phyloP scores from a whole-genome alignment of 2,113 vertebrate species.

The Neodontobutis hainanensis region DNA sequence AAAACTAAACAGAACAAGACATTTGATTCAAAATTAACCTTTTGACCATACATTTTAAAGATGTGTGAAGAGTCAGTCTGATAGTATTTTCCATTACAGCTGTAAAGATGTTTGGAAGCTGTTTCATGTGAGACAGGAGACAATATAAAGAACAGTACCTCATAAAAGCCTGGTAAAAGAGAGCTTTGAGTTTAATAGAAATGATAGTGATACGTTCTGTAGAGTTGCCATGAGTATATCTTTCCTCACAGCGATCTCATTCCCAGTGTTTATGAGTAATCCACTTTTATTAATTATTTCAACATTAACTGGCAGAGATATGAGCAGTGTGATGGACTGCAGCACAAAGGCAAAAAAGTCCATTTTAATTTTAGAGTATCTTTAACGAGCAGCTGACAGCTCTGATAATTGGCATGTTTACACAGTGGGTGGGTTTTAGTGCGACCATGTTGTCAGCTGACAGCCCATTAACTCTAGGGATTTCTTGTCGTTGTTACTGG shows the following conservation, averaged over 20 bases:
- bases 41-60: no score
- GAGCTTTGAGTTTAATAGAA: not conserved
- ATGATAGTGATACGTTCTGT: not conserved
- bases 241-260: not conserved
- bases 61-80: no score
- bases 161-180: not conserved
- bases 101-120: no score
- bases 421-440: constrained; percentile 36
- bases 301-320: not conserved
- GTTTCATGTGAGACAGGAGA: not conserved
- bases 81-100: no score
- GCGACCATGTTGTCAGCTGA: constrained; percentile 34
- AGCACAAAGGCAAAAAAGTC: constrained; percentile 2
- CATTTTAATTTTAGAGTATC: constrained; percentile 5
- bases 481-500: not conserved
- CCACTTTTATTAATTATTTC: not conserved
- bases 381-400: constrained; percentile 27
- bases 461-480: constrained; percentile 44
- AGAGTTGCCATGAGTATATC: not conserved
- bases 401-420: constrained; percentile 43
- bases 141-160: not conserved
- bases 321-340: not conserved
- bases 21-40: not conserved
- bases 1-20: no score
- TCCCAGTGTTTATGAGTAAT: not conserved